phyloP scores from a whole-genome alignment of 2,797 vertebrate genomes.

The Spheniscus humboldti region DNA sequence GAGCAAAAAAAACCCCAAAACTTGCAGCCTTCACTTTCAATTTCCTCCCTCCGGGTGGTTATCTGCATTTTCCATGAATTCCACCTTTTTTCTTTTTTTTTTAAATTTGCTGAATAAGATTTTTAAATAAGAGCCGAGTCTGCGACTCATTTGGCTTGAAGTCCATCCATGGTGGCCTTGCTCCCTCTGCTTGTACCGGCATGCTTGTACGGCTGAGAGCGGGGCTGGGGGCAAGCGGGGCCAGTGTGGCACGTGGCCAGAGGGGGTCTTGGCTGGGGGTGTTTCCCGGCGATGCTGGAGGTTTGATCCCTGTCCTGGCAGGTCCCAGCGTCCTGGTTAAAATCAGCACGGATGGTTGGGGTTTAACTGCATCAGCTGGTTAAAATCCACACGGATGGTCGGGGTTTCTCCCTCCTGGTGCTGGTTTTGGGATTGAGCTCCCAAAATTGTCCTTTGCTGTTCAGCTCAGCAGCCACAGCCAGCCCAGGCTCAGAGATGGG shows the following conservation, averaged over 20 bases:
- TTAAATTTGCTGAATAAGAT: background rate
- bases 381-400: background rate
- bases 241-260: rapidly evolving
- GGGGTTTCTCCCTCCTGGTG: background rate
- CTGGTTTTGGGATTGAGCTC: background rate
- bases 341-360: background rate
- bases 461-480: background rate
- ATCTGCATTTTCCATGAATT: background rate
- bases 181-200: background rate
- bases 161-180: background rate
- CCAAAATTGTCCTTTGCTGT: background rate
- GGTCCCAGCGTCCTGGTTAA: background rate
- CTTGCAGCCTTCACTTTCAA: background rate
- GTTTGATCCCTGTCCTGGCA: background rate
- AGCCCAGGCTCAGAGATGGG: background rate
- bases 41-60: background rate
- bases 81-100: too few species aligned
- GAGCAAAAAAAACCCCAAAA: rapidly evolving
- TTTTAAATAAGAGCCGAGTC: background rate
- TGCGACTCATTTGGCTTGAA: background rate
- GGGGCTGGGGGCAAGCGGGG: background rate
- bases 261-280: background rate
- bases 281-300: background rate
- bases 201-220: background rate
- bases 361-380: background rate